Conservation (phyloP, 2,888 invertebrate genomes). For the Hypomecis punctinalis region DNA sequence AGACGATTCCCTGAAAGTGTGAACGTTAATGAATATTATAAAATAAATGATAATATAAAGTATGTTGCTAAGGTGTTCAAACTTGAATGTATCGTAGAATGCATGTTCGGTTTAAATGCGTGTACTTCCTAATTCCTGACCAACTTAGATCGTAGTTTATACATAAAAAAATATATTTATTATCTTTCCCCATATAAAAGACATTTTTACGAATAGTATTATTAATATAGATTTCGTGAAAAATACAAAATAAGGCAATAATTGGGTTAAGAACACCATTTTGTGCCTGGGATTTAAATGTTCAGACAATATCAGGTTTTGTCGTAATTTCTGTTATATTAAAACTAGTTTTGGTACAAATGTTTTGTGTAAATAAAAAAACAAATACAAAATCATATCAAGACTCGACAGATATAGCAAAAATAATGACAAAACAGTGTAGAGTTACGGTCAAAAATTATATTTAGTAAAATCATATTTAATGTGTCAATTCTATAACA, state of each 20-base stretch:
- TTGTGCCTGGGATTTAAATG: conserved; percentile 73
- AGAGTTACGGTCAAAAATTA: conserved; percentile 58
- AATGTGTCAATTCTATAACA: conserved; percentile 80
- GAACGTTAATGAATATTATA: neutral
- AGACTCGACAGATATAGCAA: conserved; percentile 43
- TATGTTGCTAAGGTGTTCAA: conserved; percentile 28
- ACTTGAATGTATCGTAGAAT: conserved; percentile 33
- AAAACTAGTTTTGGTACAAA: conserved; percentile 38
- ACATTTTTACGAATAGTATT: conserved; percentile 86
- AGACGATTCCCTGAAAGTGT: conserved; percentile 52
- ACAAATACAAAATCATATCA: conserved; percentile 17
- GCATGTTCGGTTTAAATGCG: conserved; percentile 48
- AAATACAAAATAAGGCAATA: conserved; percentile 68
- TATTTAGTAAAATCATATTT: conserved; percentile 67
- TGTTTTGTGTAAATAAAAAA: conserved; percentile 28
- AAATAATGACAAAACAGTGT: conserved; percentile 59
- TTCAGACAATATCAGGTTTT: conserved; percentile 77
- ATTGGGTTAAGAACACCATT: conserved; percentile 81
- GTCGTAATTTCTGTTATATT: conserved; percentile 54
- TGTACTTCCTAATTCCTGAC: conserved; percentile 81
- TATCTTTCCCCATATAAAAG: conserved; percentile 75
- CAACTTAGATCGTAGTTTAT: conserved; percentile 79
- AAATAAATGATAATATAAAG: too few species aligned
- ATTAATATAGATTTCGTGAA: conserved; percentile 83
- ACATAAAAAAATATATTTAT: conserved; percentile 77